A percentile compares a stretch with the other conserved stretches of the same genome.
These are phyloP conservation scores for Lasioglossum marginatum DNA, from an alignment of 2,888 invertebrate species.

Conservation along the genomic window DNA sequence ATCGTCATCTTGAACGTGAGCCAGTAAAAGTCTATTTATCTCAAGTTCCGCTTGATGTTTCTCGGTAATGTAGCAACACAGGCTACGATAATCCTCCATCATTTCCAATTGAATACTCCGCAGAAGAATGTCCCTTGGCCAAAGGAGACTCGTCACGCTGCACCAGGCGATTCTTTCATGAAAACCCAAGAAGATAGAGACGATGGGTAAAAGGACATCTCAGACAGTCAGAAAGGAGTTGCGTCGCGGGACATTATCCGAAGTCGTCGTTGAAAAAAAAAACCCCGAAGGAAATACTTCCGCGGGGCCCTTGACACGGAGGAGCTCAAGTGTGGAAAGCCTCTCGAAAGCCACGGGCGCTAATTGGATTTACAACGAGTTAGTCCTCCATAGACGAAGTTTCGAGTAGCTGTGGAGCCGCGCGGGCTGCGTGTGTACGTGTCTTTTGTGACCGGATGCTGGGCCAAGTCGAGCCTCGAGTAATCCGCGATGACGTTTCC, in stretches of 20 bases:
- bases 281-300: slow-evolving; percentile 65
- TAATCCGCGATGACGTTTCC: slow-evolving; percentile 52
- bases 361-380: slow-evolving; percentile 81
- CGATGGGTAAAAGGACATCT: neutral
- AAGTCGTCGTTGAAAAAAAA: slow-evolving; percentile 57
- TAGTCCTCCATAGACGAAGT: slow-evolving; percentile 73
- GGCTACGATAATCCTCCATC: neutral
- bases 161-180: neutral
- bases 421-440: slow-evolving; percentile 52
- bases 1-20: no score
- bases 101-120: neutral
- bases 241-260: slow-evolving; percentile 67
- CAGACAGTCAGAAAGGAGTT: slow-evolving; percentile 42
- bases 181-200: neutral
- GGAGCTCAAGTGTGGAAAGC: slow-evolving; percentile 73
- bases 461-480: slow-evolving; percentile 56
- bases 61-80: neutral
- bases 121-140: neutral
- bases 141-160: neutral
- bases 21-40: neutral
- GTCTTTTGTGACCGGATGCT: slow-evolving; percentile 50
- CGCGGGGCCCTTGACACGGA: slow-evolving; percentile 72
- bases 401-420: slow-evolving; percentile 70
- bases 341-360: slow-evolving; percentile 78
- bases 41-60: neutral